Evolutionary conservation across 1,140 invertebrate genomes (phyloP), one percentile per base, ranked within the genome.

Genomic region (Saccostrea glomerata): DNA sequence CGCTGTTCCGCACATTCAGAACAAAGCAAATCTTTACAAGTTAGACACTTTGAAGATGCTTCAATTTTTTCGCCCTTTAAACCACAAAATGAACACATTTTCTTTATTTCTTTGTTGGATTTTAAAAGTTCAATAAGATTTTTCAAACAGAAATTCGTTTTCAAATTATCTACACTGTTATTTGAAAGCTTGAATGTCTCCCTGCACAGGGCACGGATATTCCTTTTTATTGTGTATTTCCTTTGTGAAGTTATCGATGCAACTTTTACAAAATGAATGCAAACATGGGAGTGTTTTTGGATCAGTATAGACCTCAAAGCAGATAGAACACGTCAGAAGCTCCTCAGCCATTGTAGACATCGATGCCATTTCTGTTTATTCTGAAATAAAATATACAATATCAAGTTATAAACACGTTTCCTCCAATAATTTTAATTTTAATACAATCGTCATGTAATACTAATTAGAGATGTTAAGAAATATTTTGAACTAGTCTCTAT

Each of bases 1-100:
- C 82, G 40, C 36, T 77, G 70, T 2, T 84, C 55, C 6, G 6
- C 40, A 20, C 82, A 84, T 84, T 84, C 82, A 2, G 15, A n/a
- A n/a, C 82, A 84, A 12, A 84, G 82, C 5, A 84, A 84, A 84
- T 84, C 82, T 30, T 56, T 55, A 84, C 82, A 84, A 12, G 82
- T 84, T 30, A 84, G 15, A 84, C 82, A 84, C 20, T 54, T 20
- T 5, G 6, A 20, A 7, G 40, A 54, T 12, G 82, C 82, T 4
- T 54, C 47, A 56, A 54, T 54, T 17, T n/a, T n/a, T 56, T 84
- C 12, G n/a, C 55, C 82, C 11, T 23, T 54, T n/a, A 84, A 25
- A 17, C 17, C 3, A 40, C 82, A 84, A 84, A 55, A 84, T 15
- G 82, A 84, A 40, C 82, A 84, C 1, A 7, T 1, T 54, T 56